Evolutionary conservation across 2,888 invertebrate genomes (phyloP), one percentile per base, ranked within the genome.

Genomic region (Agrotis ipsilon): DNA sequence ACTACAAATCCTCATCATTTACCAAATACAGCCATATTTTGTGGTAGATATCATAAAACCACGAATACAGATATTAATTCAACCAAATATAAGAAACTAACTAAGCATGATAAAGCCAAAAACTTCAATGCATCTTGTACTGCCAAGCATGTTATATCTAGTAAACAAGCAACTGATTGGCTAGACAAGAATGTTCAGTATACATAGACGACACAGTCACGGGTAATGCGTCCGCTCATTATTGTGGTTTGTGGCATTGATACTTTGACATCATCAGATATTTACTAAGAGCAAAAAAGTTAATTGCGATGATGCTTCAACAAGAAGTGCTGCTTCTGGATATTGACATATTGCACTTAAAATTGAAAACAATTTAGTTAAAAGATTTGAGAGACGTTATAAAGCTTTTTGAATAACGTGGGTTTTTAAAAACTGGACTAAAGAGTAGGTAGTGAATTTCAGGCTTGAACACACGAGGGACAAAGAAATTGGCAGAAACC

Each of bases 171-270:
- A 48, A 54, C 49, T 46, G 14, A 62, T 49, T 69, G 49, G 58
- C 24, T 70, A 69, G 19, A 46, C 45, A 59, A 66, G 65, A 81
- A 69, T 54, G 57, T 43, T 59, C 21, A 27, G 45, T 45, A 51
- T 46, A 58, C 39, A 68, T 46, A 64, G 66, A 75, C 51, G 45
- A 64, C 60, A 52, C 57, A 55, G 51, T 70, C 52, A 58, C 61
- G 65, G 70, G 32, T 68, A 61, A 65, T 71, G 68, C 48, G 63
- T 13, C 39, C 13, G 61, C 19, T 65, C 72, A 63, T 72, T 59
- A 49, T 45, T 62, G 19, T 63, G 58, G 46, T 69, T 51, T 62
- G 19, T 63, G 58, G 46, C 71, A 72, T 71, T 79, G 66, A 71
- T 73, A 57, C 61, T 69, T 75, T 66, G 66, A 70, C 70, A 62